These are phyloP conservation scores for Sinocyclocheilus maitianheensis DNA, from an alignment of 2,113 vertebrate genomes.

Conservation along the genomic window DNA sequence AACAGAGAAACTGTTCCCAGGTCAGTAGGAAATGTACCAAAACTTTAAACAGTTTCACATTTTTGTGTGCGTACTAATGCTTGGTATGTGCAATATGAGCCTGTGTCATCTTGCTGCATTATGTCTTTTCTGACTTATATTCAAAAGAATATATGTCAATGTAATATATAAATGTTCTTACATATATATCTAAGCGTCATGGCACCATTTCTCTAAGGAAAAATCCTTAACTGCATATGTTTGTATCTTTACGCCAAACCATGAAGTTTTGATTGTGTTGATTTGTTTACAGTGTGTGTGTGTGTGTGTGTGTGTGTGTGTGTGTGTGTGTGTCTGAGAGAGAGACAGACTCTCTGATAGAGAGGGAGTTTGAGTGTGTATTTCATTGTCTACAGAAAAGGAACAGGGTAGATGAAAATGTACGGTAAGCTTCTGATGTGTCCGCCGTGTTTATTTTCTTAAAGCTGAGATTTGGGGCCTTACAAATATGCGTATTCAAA, in stretches of 20 bases:
- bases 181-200: not conserved
- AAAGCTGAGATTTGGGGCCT: not conserved
- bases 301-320: not conserved
- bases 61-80: slow-evolving; percentile 4
- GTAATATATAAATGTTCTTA: too few species aligned
- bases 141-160: too few species aligned
- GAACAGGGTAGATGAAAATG: slow-evolving; percentile 34
- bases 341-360: not conserved
- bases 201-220: not conserved
- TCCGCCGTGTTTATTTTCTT: slow-evolving; percentile 41
- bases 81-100: slow-evolving; percentile 60
- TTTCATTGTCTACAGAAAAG: slow-evolving; percentile 7
- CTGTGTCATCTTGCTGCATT: slow-evolving; percentile 72
- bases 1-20: not conserved
- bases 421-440: slow-evolving; percentile 18
- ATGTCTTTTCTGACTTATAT: slow-evolving; percentile 50
- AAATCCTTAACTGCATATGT: not conserved
- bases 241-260: not conserved
- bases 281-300: not conserved
- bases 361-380: slow-evolving; percentile 46
- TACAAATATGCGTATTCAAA: slow-evolving; percentile 51
- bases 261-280: not conserved
- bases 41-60: slow-evolving; percentile 22
- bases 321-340: too few species aligned
- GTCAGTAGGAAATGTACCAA: not conserved